Base-by-base conservation (phyloP, 1,140 invertebrate genomes). In the Aphidius ervi region DNA sequence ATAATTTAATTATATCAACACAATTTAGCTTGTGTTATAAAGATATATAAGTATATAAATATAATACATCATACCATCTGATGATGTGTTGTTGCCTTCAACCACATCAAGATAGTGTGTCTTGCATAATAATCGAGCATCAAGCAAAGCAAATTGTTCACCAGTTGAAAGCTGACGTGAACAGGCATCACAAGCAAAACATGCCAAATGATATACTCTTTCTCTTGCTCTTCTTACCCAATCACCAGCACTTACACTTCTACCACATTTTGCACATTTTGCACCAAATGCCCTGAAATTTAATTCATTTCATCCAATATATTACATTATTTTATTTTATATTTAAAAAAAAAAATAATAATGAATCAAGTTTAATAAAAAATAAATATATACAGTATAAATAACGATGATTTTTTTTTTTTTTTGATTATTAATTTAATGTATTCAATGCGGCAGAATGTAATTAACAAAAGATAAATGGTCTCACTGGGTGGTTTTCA, bases 181-280 rank as follows among this genome's bases (percentile, higher is more conserved):
- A 77, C 97, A 99, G 43, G 92, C 91, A 76, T 98, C 94, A 75
- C 97, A 99, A 7, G 95, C 93, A 79, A 99, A 99, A 82, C 97
- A 99, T 4, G 97, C 97, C 73, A 99, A 82, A 78, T 99, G 97
- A 79, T 98, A 99, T n/a, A 99, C 92, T 74, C 94, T 89, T 67
- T 95, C 91, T 53, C 92, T 83, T 9, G 97, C 96, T 74, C 94
- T 88, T 61, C 97, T 83, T 64, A 99, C 96, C 97, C 97, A 99
- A 80, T 99, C 97, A 8, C 93, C 91, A 1, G 95, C 86, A 8
- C 92, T 91, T 68, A 99, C 96, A 63, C 87, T 87, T 53, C 96
- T 87, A 63, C 87, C 87, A 76, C 97, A 99, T 78, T 97, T 97
- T 40, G 94, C 91, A 80, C 97, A 99, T 78, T 97, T 97, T 41